phyloP scores from a whole-genome alignment of 2,113 vertebrate species.

The Gorsachius goisagi region DNA sequence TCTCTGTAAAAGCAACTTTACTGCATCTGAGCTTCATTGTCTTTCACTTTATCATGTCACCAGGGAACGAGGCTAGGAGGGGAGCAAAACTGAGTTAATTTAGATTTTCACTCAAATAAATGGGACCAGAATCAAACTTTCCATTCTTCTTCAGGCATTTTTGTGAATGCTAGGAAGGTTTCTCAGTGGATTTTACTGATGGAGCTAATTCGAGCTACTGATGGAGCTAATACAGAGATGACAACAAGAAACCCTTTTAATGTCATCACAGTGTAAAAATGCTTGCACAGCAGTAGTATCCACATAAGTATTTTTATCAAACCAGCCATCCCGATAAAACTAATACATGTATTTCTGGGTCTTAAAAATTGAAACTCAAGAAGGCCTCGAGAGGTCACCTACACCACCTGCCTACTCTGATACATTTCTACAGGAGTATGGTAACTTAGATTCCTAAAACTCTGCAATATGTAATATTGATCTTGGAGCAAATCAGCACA shows the following conservation, averaged over 20 bases:
- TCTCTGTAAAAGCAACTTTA: not conserved
- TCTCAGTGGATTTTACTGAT: not conserved
- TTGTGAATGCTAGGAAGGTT: rapidly evolving
- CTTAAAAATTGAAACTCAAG: not conserved
- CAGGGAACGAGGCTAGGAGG: not conserved
- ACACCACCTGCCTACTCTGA: not conserved
- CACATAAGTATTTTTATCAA: not conserved
- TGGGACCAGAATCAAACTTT: not conserved
- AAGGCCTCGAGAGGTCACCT: not conserved
- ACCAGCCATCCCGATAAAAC: not conserved
- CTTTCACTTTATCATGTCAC: not conserved
- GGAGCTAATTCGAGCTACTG: not conserved
- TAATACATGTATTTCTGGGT: not conserved
- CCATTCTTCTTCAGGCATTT: not conserved
- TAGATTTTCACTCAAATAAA: not conserved
- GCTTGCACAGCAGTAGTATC: not conserved
- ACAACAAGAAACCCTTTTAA: not conserved
- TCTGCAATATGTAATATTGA: not conserved
- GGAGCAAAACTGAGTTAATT: not conserved
- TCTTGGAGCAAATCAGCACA: not conserved
- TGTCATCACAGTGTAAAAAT: not conserved
- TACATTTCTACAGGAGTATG: not conserved
- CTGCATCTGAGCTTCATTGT: not conserved
- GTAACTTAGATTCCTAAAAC: not conserved
- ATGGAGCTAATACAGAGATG: not conserved